Evolutionary conservation across 2,888 invertebrate species (phyloP).

Genomic region (Lasioglossum villosulum): DNA sequence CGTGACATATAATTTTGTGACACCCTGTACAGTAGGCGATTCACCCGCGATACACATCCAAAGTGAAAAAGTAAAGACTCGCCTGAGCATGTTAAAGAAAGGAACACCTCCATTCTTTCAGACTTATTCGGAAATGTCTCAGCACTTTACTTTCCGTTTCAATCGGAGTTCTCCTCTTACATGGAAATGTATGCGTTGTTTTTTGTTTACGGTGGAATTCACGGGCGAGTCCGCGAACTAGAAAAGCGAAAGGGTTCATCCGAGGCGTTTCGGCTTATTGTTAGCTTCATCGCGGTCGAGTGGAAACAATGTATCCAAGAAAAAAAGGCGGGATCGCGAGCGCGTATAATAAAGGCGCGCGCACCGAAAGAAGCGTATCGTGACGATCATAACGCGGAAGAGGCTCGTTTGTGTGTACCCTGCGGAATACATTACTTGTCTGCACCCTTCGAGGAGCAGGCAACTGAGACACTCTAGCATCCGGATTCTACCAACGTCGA

Average conservation of each 20-base stretch:
- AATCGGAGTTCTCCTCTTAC: conserved; percentile 2
- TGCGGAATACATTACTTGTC: conserved; percentile 35
- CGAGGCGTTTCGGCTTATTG: neutral
- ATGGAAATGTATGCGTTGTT: conserved; percentile 53
- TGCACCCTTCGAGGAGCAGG: conserved; percentile 33
- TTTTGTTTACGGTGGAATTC: conserved; percentile 4
- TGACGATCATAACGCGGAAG: conserved; percentile 49
- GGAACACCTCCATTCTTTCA: no score
- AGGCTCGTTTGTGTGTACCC: conserved; percentile 39
- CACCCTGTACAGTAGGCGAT: no score
- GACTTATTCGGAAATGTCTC: neutral
- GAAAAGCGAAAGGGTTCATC: conserved; percentile 64
- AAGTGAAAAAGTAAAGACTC: no score
- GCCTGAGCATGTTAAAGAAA: neutral
- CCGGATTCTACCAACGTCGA: neutral
- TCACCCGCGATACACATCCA: no score
- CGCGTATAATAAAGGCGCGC: conserved; percentile 39
- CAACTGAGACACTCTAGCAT: conserved; percentile 11
- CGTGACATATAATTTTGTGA: no score
- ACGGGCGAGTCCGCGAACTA: conserved; percentile 21
- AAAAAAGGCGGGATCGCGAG: conserved; percentile 16
- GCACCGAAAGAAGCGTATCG: conserved; percentile 45
- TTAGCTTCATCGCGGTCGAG: neutral
- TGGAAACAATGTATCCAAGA: conserved; percentile 36
- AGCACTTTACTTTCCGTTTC: conserved; percentile 56